Percentiles rank a stretch among this genome's conserved stretches.
These are phyloP conservation scores for Champsocephalus gunnari DNA, from an alignment of 2,797 vertebrate genomes.

Conservation along the genomic window DNA sequence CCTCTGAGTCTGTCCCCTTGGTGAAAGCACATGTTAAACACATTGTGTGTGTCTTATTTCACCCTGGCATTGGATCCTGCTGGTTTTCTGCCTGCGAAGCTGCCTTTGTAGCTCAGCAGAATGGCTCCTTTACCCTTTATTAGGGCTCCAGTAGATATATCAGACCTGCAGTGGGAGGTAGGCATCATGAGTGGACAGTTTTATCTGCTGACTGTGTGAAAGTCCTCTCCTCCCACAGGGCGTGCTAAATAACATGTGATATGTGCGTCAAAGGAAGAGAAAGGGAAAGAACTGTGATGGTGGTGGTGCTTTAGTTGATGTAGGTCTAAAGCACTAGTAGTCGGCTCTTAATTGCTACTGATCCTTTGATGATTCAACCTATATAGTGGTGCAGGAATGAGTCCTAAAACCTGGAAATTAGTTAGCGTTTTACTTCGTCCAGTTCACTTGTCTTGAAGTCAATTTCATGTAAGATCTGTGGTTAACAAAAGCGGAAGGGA, in stretches of 20 bases:
- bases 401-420: no score
- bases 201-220: conserved; percentile 57
- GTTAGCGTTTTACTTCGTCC: no score
- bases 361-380: background rate
- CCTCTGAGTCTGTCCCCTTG: background rate
- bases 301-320: background rate
- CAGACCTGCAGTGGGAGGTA: conserved; percentile 30
- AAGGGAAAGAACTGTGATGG: background rate
- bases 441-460: no score
- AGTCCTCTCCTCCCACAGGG: conserved; percentile 12
- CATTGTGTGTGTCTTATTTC: conserved; percentile 1
- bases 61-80: conserved; percentile 2
- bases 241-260: background rate
- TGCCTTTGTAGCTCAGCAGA: conserved; percentile 16
- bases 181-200: conserved; percentile 47
- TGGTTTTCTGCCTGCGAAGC: conserved; percentile 21
- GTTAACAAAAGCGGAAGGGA: no score
- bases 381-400: no score
- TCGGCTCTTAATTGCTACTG: background rate
- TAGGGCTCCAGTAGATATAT: conserved; percentile 23
- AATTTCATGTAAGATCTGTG: no score
- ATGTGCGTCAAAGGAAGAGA: background rate
- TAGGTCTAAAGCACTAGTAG: background rate
- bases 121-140: conserved; percentile 26
- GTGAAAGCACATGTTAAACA: conserved; percentile 11